A percentile compares a stretch with the other conserved stretches of the same genome.
Conservation (phyloP, 2,113 vertebrate species). For the Carassius gibelio region DNA sequence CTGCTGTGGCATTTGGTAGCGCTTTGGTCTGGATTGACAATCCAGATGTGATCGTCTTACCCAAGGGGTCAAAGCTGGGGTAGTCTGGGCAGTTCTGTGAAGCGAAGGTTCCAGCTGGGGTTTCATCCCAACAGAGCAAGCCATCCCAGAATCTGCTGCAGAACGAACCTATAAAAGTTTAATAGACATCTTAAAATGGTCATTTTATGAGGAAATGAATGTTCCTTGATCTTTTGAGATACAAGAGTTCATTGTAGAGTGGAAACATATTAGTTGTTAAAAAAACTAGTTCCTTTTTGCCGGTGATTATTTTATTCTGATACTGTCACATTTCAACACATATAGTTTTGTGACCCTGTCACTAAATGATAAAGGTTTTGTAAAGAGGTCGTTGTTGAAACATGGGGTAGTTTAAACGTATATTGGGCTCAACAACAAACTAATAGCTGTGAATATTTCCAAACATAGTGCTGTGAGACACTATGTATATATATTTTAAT, state of each 20-base stretch:
- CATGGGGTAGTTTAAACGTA: neutral
- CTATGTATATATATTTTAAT: neutral
- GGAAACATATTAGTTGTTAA: neutral
- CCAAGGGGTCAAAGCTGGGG: constrained; percentile 79
- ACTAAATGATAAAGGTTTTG: neutral
- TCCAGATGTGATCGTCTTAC: constrained; percentile 68
- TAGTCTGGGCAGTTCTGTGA: constrained; percentile 85
- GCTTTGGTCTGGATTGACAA: neutral
- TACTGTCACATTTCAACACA: neutral
- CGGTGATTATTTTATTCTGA: neutral
- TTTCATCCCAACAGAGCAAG: constrained; percentile 92
- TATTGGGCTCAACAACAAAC: neutral
- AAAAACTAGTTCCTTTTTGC: neutral
- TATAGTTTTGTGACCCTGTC: neutral
- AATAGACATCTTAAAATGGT: neutral
- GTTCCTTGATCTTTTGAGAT: neutral
- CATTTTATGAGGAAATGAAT: neutral
- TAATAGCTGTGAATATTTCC: neutral
- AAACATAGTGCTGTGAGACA: neutral
- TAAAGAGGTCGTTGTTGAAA: neutral
- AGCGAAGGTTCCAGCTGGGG: constrained; percentile 78
- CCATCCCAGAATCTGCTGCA: constrained; percentile 92
- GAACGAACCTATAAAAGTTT: constrained; percentile 73
- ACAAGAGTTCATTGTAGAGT: neutral
- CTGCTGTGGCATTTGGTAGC: constrained; percentile 16